phyloP scores from a whole-genome alignment of 2,888 invertebrate species.

The Aphelenchoides bicaudatus region DNA sequence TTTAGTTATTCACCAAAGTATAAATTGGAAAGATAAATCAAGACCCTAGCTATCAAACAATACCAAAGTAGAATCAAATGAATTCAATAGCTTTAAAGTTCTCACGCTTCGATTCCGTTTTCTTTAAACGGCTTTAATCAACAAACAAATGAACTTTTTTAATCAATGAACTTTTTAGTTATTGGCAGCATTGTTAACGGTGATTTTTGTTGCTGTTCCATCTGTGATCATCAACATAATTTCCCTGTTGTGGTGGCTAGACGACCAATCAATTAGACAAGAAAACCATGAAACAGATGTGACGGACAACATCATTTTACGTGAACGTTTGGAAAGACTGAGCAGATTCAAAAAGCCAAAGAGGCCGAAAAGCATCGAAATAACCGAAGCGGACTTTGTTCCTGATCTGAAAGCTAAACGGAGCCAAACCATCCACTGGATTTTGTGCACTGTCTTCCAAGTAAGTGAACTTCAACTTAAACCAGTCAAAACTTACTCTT shows the following conservation, averaged over 20 bases:
- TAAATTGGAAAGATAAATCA: no score
- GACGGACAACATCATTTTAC: conserved; percentile 10
- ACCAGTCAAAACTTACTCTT: not conserved
- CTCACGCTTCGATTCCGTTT: no score
- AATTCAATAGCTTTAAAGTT: no score
- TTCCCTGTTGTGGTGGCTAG: conserved; percentile 36
- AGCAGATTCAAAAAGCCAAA: not conserved
- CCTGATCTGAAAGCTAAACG: no score
- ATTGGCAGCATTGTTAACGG: conserved; percentile 22
- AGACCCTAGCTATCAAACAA: no score
- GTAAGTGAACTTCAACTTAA: conserved; percentile 4
- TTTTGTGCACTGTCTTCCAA: conserved; percentile 5
- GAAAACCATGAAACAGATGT: conserved; percentile 7
- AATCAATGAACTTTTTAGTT: conserved; percentile 19
- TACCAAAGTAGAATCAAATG: no score
- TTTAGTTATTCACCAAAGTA: no score
- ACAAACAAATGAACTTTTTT: no score
- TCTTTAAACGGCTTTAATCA: no score
- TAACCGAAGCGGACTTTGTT: conserved; percentile 12
- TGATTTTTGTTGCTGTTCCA: conserved; percentile 35
- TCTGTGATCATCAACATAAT: conserved; percentile 42
- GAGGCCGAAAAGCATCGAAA: conserved; percentile 5
- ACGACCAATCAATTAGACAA: conserved; percentile 33
- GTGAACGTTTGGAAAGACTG: not conserved
- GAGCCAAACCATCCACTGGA: no score